Conservation (phyloP, 2,113 vertebrate genomes). For the Zootoca vivipara region DNA sequence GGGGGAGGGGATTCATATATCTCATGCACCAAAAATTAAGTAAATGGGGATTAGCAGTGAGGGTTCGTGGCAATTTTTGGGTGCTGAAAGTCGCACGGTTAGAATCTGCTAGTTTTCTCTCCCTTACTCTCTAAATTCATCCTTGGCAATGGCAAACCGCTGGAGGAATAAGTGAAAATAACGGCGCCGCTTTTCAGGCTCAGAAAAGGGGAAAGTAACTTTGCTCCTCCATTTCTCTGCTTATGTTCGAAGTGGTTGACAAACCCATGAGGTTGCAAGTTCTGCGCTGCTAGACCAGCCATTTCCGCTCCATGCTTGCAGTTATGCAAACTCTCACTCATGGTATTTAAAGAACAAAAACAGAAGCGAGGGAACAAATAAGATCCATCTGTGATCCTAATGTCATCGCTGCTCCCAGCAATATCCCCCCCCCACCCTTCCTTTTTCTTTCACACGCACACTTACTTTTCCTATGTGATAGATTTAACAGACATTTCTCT, state of each 20-base stretch:
- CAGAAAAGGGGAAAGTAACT: neutral
- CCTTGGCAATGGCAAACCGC: too few species aligned
- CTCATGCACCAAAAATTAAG: neutral
- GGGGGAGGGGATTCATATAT: too few species aligned
- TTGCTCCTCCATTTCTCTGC: fast-evolving
- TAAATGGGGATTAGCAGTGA: neutral
- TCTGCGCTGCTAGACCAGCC: neutral
- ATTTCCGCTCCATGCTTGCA: neutral
- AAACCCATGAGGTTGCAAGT: too few species aligned
- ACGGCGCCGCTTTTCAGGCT: fast-evolving
- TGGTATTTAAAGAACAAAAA: too few species aligned
- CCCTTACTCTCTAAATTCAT: neutral
- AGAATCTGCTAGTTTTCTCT: neutral
- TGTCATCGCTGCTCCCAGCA: neutral
- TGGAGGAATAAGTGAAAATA: neutral
- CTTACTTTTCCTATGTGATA: neutral
- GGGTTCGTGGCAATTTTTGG: neutral
- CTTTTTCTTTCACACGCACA: neutral
- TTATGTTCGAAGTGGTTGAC: neutral
- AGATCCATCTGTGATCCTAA: neutral
- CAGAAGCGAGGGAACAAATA: neutral
- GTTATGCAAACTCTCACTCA: neutral
- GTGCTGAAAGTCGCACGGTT: neutral
- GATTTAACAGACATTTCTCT: constrained; percentile 63
- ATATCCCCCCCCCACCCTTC: neutral